These are phyloP conservation scores for Helarctos malayanus DNA, from an alignment of 2,797 vertebrate species.

Conservation along the genomic window DNA sequence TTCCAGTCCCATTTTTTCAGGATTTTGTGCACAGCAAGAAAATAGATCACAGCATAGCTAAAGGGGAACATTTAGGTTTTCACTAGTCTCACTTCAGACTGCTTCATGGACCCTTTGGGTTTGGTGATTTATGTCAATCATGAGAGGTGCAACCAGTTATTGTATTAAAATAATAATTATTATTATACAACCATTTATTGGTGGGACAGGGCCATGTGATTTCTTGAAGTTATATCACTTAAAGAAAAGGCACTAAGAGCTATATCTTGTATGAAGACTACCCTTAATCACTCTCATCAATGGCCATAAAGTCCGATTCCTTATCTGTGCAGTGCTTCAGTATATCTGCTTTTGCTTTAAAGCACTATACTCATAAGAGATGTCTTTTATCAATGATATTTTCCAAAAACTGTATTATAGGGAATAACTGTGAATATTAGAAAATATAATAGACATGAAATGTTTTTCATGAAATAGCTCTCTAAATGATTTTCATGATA, in stretches of 20 bases:
- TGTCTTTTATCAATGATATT: slow-evolving; percentile 36
- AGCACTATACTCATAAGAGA: slow-evolving; percentile 24
- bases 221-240: neutral
- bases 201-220: neutral
- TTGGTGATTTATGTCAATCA: neutral
- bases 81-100: neutral
- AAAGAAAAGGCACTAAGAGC: slow-evolving; percentile 54
- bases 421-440: slow-evolving; percentile 40
- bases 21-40: neutral
- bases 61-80: neutral
- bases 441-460: slow-evolving; percentile 55
- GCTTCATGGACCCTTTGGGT: neutral
- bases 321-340: neutral
- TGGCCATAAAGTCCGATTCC: slow-evolving; percentile 39
- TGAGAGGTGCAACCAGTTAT: neutral
- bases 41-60: neutral
- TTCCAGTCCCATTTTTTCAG: slow-evolving; percentile 41
- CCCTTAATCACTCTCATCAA: slow-evolving; percentile 40
- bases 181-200: neutral
- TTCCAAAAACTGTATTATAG: neutral
- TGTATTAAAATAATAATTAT: neutral
- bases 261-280: neutral
- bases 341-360: slow-evolving; percentile 43
- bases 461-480: slow-evolving; percentile 13
- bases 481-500: slow-evolving; percentile 54